phyloP scores from a whole-genome alignment of 92 coral and sea anemone species.

The Parazoanthus darwini region DNA sequence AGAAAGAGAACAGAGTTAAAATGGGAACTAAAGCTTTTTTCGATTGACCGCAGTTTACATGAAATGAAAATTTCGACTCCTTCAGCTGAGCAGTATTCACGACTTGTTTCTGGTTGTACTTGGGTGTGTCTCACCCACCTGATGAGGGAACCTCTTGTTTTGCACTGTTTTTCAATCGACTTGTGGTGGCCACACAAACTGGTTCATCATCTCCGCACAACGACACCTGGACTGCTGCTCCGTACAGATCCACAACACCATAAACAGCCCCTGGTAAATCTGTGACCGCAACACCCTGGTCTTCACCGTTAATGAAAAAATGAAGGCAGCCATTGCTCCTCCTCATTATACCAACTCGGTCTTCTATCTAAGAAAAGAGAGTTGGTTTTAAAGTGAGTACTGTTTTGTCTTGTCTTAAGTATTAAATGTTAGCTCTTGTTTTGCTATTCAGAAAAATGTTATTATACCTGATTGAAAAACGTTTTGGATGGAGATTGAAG shows the following conservation, averaged over 20 bases:
- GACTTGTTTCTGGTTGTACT: not conserved
- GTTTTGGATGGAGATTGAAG: not conserved
- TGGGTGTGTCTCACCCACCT: not conserved
- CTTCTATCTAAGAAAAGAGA: slow-evolving; percentile 57
- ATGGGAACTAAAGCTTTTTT: too few species aligned
- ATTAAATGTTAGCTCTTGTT: not conserved
- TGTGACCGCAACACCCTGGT: slow-evolving; percentile 82
- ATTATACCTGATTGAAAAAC: not conserved
- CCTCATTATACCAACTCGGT: slow-evolving; percentile 83
- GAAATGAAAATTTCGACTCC: too few species aligned
- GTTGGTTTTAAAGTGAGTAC: not conserved
- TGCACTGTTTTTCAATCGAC: slow-evolving; percentile 6
- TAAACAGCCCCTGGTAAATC: slow-evolving; percentile 71
- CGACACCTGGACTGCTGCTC: slow-evolving; percentile 89
- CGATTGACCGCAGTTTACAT: not conserved
- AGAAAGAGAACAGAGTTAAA: too few species aligned
- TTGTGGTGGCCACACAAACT: not conserved
- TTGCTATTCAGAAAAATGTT: too few species aligned
- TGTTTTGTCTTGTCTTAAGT: too few species aligned
- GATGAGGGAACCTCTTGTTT: slow-evolving; percentile 1
- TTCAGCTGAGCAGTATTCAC: not conserved
- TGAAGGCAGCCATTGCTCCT: slow-evolving; percentile 68
- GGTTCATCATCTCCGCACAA: slow-evolving; percentile 43
- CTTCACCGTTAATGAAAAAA: slow-evolving; percentile 82
- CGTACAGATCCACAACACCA: slow-evolving; percentile 93